Evolutionary conservation across 2,113 vertebrate genomes (phyloP).

Genomic region (Thamnophis sirtalis): DNA sequence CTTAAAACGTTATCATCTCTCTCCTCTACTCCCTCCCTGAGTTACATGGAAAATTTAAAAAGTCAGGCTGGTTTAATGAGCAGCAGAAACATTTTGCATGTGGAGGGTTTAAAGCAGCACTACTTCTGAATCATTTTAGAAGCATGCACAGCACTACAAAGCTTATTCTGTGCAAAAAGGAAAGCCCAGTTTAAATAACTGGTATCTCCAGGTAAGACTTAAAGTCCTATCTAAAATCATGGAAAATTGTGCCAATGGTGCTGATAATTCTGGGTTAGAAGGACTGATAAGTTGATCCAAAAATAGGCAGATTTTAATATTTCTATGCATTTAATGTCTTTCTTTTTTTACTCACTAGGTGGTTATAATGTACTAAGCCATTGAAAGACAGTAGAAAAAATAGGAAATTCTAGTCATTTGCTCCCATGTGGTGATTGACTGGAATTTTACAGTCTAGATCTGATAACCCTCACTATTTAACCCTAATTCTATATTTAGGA

Average conservation of each 20-base stretch:
- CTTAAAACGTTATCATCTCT: background rate
- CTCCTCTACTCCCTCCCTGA: background rate
- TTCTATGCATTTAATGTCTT: background rate
- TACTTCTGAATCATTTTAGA: background rate
- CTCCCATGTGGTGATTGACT: background rate
- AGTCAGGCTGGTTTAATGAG: background rate
- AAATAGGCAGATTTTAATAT: background rate
- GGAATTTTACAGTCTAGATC: background rate
- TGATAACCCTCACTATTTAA: background rate
- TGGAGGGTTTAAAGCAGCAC: background rate
- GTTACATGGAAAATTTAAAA: background rate
- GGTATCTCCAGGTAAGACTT: background rate
- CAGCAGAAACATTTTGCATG: background rate
- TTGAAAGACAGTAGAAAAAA: background rate
- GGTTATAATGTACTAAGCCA: background rate
- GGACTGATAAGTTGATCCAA: background rate
- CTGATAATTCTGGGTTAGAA: background rate
- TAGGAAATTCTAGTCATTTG: background rate
- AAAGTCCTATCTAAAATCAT: background rate
- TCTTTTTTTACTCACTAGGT: background rate
- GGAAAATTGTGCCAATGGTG: background rate
- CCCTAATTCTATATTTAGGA: background rate
- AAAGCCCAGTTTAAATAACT: background rate
- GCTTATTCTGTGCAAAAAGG: background rate
- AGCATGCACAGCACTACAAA: background rate